Base-by-base conservation (phyloP, 2,797 vertebrate genomes). In the Amazona ochrocephala region DNA sequence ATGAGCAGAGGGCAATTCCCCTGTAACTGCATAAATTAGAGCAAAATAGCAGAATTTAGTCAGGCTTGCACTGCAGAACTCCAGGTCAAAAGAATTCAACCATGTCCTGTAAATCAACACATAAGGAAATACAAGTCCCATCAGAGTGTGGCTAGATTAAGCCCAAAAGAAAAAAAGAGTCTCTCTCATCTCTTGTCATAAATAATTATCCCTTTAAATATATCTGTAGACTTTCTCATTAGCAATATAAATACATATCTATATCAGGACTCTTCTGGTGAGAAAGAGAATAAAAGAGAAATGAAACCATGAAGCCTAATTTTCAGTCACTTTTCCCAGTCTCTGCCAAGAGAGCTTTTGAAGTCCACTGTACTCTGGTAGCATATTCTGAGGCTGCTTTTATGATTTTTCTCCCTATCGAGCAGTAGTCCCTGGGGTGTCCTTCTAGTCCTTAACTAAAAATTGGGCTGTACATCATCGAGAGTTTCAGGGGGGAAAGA, bases 201-300 rank as follows among this genome's bases (percentile, higher is more conserved):
- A 94, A 77, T 77, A 91, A 81, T 94, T 68, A 66, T 54, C 50
- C 23, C 10, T 83, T 81, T 88, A 85, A 93, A 94, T 75, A 53
- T 15, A 62, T 19, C 48, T 88, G 47, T 44, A 65, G 70, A 72
- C 34, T 73, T 65, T 75, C 84, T 87, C 47, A 62, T 83, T 94
- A 95, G 37, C 30, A 62, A 70, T 70, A 76, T 47, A 85, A 82
- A 84, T 77, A 75, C 8, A 15, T 61, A 53, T 42, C 26, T 77
- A 75, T 89, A 68, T 84, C 41, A 61, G 17, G 73, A 56, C 29
- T 87, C 21, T 75, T 84, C 41, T 47, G 37, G 8, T 87, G 39
- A 86, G 50, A 81, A 54, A 89, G 20, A 65, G 41, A 94, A 62
- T 41, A 74, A 60, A 6, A 66, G 27, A 91, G 29, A 78, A 84